Evolutionary conservation across 2,888 invertebrate species (phyloP), one percentile per base, ranked within the genome.

Genomic region (Stramonita haemastoma): DNA sequence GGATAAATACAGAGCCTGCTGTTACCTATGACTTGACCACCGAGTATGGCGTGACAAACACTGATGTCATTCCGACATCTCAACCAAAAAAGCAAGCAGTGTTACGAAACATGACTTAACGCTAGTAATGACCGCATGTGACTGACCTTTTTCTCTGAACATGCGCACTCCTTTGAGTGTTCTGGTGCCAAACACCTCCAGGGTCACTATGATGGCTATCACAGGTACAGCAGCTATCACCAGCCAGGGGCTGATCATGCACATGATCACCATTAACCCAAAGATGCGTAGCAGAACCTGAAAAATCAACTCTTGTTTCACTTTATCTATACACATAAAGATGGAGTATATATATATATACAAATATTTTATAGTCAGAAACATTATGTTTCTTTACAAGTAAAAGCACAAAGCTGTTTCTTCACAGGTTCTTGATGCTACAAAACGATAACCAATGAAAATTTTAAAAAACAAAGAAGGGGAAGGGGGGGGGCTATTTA

Each of bases 81-180:
- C 29, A 6, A 77, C 2, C 1, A n/a, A n/a, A 17, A n/a, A 84
- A 17, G 26, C 46, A 17, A n/a, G n/a, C 46, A 84, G 22, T 1
- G 46, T 8, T 26, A 26, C 17, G 34, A 32, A 32, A 79, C 29
- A 32, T 32, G 13, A 32, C 34, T 79, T 34, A 66, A 66, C n/a
- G 8, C 73, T 11, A 19, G 36, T 46, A 46, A 46, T 15, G 6
- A 17, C 11, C 5, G 36, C 13, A 26, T 29, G 11, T n/a, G 60
- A n/a, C 84, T 93, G 93, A 96, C 96, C 95, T 26, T 95, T 94
- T 19, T 96, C 96, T 93, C 97, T 96, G n/a, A 97, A 92, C 90
- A 96, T 91, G 91, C 96, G 98, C 91, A 98, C 97, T 96, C 97
- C 97, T 93, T 98, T 97, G 83, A 98, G 98, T 19, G 98, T 97